A percentile compares a stretch with the other conserved stretches of the same genome.
phyloP scores from a whole-genome alignment of 2,113 vertebrate species.

The Procapra przewalskii region DNA sequence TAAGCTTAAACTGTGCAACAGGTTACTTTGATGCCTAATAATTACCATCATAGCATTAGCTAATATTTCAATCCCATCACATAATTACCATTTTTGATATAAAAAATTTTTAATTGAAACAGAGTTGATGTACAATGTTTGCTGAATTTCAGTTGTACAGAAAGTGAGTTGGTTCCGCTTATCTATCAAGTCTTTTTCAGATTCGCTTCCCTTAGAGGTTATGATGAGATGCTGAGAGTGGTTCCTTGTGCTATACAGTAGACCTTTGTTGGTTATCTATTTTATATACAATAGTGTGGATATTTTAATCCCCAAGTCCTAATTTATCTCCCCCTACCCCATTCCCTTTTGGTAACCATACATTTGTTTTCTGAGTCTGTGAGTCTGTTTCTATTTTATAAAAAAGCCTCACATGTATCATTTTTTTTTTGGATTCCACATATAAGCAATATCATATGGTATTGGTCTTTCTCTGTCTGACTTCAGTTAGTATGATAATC shows the following conservation, averaged over 20 bases:
- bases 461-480: background rate
- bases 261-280: too few species aligned
- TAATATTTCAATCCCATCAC: background rate
- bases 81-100: background rate
- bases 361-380: background rate
- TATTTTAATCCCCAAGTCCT: background rate
- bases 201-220: background rate
- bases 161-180: background rate
- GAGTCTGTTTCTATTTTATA: background rate
- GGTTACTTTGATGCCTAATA: background rate
- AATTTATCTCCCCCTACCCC: background rate
- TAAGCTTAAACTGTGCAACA: background rate
- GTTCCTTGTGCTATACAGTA: background rate
- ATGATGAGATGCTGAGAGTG: background rate
- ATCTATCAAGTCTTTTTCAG: background rate
- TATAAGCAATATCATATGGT: background rate
- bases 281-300: background rate
- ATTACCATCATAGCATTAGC: background rate
- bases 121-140: background rate
- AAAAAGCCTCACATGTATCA: background rate
- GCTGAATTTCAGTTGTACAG: background rate
- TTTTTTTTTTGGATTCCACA: background rate
- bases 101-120: background rate
- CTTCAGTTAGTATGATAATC: background rate
- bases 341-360: background rate